Base-by-base conservation (phyloP, 2,797 vertebrate species). In the Argyrosomus regius region DNA sequence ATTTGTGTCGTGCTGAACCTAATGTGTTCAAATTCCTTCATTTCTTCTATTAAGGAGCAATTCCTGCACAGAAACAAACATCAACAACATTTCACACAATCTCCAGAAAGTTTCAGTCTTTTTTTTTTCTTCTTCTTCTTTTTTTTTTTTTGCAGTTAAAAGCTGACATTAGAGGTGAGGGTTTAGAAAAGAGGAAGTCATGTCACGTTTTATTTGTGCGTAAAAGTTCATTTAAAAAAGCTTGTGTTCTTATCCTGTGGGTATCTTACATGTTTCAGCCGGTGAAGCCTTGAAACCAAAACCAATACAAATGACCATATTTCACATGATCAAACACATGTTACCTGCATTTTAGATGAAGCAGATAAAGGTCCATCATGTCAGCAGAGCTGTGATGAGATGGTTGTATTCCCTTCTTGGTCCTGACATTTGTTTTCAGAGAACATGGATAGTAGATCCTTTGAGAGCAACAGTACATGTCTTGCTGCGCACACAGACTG, bases 271-370 rank as follows among this genome's bases (percentile, higher is more conserved):
- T 28, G n/a, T 59, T 43, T 39, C 11, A 26, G 9, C 6, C 6
- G 20, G 5, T 69, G 39, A 74, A 39, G 18, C 22, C 17, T 3
- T 41, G 2, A 69, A 68, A 78, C 3, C 7, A 54, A 73, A 72
- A 43, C 16, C 18, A 46, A 31, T 6, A n/a, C 3, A 20, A 20
- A 17, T 6, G 0, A 64, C 5, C 12, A 65, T 1, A 43, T 54
- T 39, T 64, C 1, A 76, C 2, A 72, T 1, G 6, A 79, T 57
- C 4, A 53, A 77, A 79, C 22, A 66, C 28, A 28, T 56, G 77
- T 57, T 77, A 93, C 94, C 90, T 89, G 75, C 41, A 16, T 60
- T 72, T 78, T 35, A 68, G 78, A 75, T 86, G 13, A 84, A 62
- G 53, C 31, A 66, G 81, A 75, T 84, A 11, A 84, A 64, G 53